Base-by-base conservation (phyloP, 2,888 invertebrate genomes). In the Fragum whitleyi region DNA sequence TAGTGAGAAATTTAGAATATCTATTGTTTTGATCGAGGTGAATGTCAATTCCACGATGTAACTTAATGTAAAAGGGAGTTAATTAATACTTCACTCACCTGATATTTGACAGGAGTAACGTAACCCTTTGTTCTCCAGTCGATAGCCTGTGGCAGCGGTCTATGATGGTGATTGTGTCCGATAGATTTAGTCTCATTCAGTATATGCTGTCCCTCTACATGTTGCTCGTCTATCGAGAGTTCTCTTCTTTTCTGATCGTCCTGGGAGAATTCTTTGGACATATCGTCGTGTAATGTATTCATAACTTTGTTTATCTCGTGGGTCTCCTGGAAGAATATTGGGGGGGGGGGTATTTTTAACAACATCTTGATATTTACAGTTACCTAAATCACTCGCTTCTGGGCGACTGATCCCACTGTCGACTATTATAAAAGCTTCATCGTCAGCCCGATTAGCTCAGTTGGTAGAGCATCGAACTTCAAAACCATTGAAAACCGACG, bases 71-170 rank as follows among this genome's bases (percentile, higher is more conserved):
- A n/a, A n/a, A n/a, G n/a, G 47, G 47, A 47, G 16, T 14, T 47
- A 14, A 47, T 9, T 47, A 3, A n/a, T 9, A 47, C 16, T 47
- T 2, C 2, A 29, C 69, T n/a, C 23, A 86, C 85, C 83, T 90
- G 90, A 75, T 88, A 79, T 70, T 90, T 90, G 14, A 90, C 85
- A n/a, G 69, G 75, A 2, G 90, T 90, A 21, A 90, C 89, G 74
- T 87, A 90, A 16, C 87, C 87, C 53, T 88, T 80, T 32, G 21
- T 67, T 65, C 90, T 83, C 90, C 89, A 90, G 75, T 90, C 90
- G 19, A 90, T 85, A 26, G 57, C 55, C 21, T 21, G 53, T 26
- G 80, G 73, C 14, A 77, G 21, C 16, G 47, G 47, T 3, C n/a
- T 5, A n/a, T 47, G 47, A n/a, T 47, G 47, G n/a, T 47, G 47